Base-by-base conservation (phyloP, 2,888 invertebrate genomes). In the Apamea anceps region DNA sequence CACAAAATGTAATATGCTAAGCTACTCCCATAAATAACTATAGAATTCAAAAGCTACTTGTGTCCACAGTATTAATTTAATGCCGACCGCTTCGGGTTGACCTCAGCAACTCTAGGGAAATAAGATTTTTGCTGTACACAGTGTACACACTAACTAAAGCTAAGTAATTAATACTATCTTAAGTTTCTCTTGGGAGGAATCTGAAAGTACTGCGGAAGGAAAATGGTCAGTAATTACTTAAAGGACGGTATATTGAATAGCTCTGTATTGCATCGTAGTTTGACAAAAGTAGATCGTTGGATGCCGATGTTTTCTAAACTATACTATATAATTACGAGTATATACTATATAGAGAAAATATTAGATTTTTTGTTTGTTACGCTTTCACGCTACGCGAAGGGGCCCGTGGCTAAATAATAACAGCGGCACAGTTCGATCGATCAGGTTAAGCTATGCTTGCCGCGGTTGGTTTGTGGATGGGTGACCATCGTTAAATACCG, bases 41-140 rank as follows among this genome's bases (percentile, higher is more conserved):
- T 13, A 32, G 12, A 10, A 42, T 54, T 32, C n/a, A 68, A 37
- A 57, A 68, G 12, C 15, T 12, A 7, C 54, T 28, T 54, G 25
- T 48, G n/a, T 62, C 32, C n/a, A 62, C 25, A 51, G 25, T 54
- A 42, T 57, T 62, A 72, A 63, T 68, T 72, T 79, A 57, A 79
- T 28, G 18, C 45, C 4, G 12, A 13, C 54, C 54, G 42, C 25
- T 18, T 8, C 21, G n/a, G n/a, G 12, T 63, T 45, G 45, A 71
- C 70, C 85, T 18, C 71, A 12, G 10, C 0, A n/a, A 0, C 81
- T 51, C 77, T 15, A 51, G 85, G 85, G 82, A 82, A 82, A 82
- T 85, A 74, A 80, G 42, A 57, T 80, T 82, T 84, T 82, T 85
- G 57, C 66, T 25, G 71, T 48, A 66, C 18, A 66, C 8, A 62